Percentiles rank a stretch among this genome's conserved stretches.
Conservation (phyloP, 2,797 vertebrate genomes). For the Mus caroli region DNA sequence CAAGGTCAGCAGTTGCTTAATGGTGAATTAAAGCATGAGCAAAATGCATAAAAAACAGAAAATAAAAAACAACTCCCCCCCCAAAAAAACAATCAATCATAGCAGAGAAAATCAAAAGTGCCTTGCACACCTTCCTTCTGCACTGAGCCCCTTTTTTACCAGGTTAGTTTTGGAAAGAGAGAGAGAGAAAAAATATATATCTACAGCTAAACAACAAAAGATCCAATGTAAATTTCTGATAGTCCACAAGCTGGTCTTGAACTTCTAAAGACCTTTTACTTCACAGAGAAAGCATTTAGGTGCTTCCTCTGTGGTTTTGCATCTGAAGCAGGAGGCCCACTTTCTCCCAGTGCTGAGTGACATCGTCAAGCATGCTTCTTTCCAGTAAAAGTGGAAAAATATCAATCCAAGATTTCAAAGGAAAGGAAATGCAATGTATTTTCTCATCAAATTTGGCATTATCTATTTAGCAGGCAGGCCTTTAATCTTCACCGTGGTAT, state of each 20-base stretch:
- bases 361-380: conserved; percentile 80
- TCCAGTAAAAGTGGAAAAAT: conserved; percentile 84
- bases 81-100: not conserved
- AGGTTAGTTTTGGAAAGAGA: conserved; percentile 29
- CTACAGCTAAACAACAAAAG: conserved; percentile 31
- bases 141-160: not conserved
- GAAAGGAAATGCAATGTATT: conserved; percentile 85
- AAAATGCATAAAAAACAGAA: not conserved
- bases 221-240: conserved; percentile 17
- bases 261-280: conserved; percentile 49
- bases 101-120: not conserved
- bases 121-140: not conserved
- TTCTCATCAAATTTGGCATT: conserved; percentile 83
- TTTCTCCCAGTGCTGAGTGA: conserved; percentile 77
- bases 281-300: conserved; percentile 41
- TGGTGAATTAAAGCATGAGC: not conserved
- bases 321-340: conserved; percentile 79
- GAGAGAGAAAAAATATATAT: not conserved
- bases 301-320: conserved; percentile 56
- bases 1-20: not conserved
- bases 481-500: conserved; percentile 64
- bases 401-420: conserved; percentile 81
- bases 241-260: conserved; percentile 49
- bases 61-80: not conserved
- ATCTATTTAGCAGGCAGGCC: conserved; percentile 81